Conservation (phyloP, 1,140 invertebrate genomes). For the Anastrepha ludens region DNA sequence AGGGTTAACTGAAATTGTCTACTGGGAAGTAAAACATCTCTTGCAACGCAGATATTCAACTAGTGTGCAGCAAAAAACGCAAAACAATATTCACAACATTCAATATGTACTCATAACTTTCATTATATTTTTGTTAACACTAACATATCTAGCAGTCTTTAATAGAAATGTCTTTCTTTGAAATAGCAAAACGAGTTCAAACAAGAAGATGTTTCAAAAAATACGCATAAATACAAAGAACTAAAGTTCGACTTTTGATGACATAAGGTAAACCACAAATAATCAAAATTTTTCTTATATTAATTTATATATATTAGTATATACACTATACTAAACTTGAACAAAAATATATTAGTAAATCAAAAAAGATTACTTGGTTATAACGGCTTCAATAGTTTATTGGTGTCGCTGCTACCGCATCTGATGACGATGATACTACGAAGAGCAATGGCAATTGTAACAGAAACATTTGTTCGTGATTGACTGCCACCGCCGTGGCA, state of each 20-base stretch:
- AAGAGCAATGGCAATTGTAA: constrained; percentile 45
- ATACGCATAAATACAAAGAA: not conserved
- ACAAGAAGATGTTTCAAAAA: constrained; percentile 39
- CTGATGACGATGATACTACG: constrained; percentile 15
- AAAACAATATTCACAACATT: no score
- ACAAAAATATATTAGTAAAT: not conserved
- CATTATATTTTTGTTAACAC: not conserved
- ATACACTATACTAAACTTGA: not conserved
- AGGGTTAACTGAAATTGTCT: no score
- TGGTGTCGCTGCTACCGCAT: not conserved
- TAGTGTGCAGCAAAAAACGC: no score
- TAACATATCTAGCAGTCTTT: constrained; percentile 24
- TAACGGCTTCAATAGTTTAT: constrained; percentile 2
- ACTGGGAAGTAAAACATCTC: no score
- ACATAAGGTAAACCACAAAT: not conserved
- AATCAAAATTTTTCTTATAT: not conserved
- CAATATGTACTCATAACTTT: no score
- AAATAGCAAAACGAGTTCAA: not conserved
- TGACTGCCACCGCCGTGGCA: constrained; percentile 1
- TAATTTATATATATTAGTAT: not conserved
- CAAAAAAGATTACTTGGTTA: constrained; percentile 20
- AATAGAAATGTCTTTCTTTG: not conserved
- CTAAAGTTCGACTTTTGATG: no score
- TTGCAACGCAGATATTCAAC: no score
- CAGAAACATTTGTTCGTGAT: constrained; percentile 34